Percentiles rank a stretch among this genome's conserved stretches.
Evolutionary conservation across 2,797 vertebrate genomes (phyloP).

Genomic region (Catharus ustulatus): DNA sequence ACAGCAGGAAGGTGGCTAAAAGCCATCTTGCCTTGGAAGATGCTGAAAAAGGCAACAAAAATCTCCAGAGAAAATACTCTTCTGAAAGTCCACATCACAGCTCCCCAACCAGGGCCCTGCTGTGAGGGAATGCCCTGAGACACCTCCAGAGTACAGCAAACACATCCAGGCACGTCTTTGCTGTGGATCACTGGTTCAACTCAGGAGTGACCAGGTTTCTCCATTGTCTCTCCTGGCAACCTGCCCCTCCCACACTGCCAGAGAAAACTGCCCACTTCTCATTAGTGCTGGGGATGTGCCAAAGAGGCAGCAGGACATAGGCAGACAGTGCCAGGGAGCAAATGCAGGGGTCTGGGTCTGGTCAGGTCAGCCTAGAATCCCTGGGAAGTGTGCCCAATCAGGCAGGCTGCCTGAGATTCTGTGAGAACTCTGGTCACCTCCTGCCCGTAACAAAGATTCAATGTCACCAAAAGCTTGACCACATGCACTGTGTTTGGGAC

Average conservation of each 20-base stretch:
- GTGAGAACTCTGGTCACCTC: not conserved
- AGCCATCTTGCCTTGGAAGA: not conserved
- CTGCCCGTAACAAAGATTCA: not conserved
- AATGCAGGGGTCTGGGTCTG: not conserved
- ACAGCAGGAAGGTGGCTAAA: not conserved
- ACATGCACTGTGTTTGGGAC: rapidly evolving
- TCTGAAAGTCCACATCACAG: not conserved
- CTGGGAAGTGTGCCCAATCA: not conserved
- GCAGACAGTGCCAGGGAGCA: rapidly evolving
- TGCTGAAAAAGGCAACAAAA: not conserved
- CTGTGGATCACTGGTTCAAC: not conserved
- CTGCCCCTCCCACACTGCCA: not conserved
- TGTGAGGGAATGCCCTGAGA: not conserved
- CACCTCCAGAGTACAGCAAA: not conserved
- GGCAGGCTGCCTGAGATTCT: not conserved
- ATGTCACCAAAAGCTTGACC: not conserved
- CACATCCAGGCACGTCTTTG: not conserved
- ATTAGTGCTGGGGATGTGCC: not conserved
- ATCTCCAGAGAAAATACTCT: not conserved
- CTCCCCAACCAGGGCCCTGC: not conserved
- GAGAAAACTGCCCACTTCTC: not conserved
- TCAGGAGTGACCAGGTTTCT: not conserved
- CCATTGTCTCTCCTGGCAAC: not conserved
- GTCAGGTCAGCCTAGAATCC: not conserved
- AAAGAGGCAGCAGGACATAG: not conserved